phyloP scores from a whole-genome alignment of 2,113 vertebrate genomes.

The Phylloscopus trochilus region DNA sequence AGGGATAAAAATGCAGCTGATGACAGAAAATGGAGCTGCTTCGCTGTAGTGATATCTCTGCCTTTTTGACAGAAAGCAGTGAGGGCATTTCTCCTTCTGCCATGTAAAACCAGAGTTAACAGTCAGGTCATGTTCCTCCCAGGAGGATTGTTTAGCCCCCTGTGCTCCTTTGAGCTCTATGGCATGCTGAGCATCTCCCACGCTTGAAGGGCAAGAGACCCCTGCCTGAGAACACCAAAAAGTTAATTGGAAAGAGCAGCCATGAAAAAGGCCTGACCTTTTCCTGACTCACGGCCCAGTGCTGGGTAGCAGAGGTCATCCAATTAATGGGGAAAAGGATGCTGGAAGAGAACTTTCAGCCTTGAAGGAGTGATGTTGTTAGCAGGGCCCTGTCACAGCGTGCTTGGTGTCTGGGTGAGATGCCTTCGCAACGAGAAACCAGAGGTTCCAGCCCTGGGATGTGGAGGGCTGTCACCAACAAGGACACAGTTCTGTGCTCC shows the following conservation, averaged over 20 bases:
- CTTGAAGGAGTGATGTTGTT: neutral
- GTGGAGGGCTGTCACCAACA: fast-evolving
- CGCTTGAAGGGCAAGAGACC: neutral
- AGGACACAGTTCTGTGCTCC: neutral
- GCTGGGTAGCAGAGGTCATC: conserved; percentile 19
- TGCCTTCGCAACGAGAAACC: fast-evolving
- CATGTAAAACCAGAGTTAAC: neutral
- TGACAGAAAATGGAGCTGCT: neutral
- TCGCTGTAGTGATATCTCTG: neutral
- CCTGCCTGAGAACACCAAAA: neutral
- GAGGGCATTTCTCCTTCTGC: neutral
- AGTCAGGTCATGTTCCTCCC: conserved; percentile 43
- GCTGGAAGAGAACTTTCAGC: neutral
- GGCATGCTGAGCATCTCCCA: conserved; percentile 6
- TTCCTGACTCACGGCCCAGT: neutral
- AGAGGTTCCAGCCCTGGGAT: fast-evolving
- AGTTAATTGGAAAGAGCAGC: conserved; percentile 50
- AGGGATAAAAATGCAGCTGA: neutral
- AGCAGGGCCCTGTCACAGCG: fast-evolving
- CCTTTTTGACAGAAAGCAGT: neutral
- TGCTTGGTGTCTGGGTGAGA: fast-evolving
- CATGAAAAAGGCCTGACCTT: conserved; percentile 32
- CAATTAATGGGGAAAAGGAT: conserved; percentile 2
- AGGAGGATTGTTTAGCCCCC: neutral
- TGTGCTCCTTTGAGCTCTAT: neutral